Evolutionary conservation across 2,888 invertebrate species (phyloP).

Genomic region (Anodontia alba): DNA sequence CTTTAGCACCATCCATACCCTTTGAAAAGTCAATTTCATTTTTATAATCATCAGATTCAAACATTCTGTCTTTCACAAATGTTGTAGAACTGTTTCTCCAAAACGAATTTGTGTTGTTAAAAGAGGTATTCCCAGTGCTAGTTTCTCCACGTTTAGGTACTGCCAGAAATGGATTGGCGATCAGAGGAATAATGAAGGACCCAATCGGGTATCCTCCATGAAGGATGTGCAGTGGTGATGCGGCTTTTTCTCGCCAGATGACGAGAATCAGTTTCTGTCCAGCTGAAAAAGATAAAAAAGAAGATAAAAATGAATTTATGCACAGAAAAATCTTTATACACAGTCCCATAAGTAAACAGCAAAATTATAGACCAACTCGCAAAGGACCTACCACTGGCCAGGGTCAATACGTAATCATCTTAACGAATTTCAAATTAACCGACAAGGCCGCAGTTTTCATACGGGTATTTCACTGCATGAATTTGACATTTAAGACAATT

Average conservation of each 20-base stretch:
- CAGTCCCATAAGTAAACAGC: no score
- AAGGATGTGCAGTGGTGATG: slow-evolving; percentile 71
- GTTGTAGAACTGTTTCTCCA: no score
- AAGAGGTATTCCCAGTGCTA: neutral
- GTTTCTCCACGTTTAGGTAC: slow-evolving; percentile 27
- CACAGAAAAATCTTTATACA: no score
- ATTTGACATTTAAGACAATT: no score
- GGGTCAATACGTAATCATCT: no score
- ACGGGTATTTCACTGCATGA: no score
- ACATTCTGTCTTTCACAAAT: no score
- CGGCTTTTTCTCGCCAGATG: slow-evolving; percentile 72
- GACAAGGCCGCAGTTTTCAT: no score
- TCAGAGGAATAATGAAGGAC: slow-evolving; percentile 70
- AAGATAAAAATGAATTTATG: neutral
- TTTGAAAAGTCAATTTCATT: neutral
- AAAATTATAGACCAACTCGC: no score
- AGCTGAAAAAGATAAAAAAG: slow-evolving; percentile 57
- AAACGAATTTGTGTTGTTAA: no score
- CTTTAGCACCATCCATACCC: neutral
- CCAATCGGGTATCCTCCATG: slow-evolving; percentile 78
- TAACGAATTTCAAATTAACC: no score
- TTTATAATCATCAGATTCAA: neutral
- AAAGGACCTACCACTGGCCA: no score
- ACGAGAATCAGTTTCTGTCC: slow-evolving; percentile 69
- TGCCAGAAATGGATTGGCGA: slow-evolving; percentile 72